Evolutionary conservation across 2,888 invertebrate genomes (phyloP), one percentile per base, ranked within the genome.

Genomic region (Sphinx pinastri): DNA sequence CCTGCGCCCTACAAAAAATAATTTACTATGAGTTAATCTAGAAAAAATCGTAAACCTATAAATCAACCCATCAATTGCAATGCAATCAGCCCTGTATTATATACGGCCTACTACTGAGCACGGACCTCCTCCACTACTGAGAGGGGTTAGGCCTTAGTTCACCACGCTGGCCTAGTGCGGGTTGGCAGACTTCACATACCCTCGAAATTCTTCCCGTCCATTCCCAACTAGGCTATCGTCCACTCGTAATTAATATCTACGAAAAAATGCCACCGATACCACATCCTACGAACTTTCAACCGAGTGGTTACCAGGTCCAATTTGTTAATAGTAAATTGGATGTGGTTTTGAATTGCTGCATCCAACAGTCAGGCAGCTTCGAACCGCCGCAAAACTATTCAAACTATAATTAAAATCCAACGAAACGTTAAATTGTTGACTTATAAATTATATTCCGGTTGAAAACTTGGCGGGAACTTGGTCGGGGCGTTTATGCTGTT

Each of bases 321-420:
- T 85, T 84, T 81, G 82, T 83, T 81, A 83, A 83, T 80, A 78
- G 74, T 82, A 83, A 84, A 86, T 85, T 84, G 85, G 83, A 79
- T 81, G 84, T 76, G 84, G 85, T 83, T 79, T 80, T 74, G 76
- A 69, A 78, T 80, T 76, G 77, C 75, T 74, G 71, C 71, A 77
- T 76, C 74, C 74, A 74, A 80, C 79, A 76, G 63, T 69, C 71
- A 74, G 72, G 38, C 58, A 49, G 68, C 57, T 69, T 68, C 71
- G 69, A 69, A 19, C 19, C 52, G 14, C 60, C 38, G 31, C 49
- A 66, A 71, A 70, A 54, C 69, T 16, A 51, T 70, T 71, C 19
- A 52, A 68, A 57, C 60, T 66, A 31, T 63, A 71, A 68, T 71
- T 71, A 63, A 63, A 60, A 71, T 49, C 49, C 59, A 55, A 14